These are phyloP conservation scores for Aphelocoma coerulescens DNA, from an alignment of 2,113 vertebrate species.

Conservation along the genomic window DNA sequence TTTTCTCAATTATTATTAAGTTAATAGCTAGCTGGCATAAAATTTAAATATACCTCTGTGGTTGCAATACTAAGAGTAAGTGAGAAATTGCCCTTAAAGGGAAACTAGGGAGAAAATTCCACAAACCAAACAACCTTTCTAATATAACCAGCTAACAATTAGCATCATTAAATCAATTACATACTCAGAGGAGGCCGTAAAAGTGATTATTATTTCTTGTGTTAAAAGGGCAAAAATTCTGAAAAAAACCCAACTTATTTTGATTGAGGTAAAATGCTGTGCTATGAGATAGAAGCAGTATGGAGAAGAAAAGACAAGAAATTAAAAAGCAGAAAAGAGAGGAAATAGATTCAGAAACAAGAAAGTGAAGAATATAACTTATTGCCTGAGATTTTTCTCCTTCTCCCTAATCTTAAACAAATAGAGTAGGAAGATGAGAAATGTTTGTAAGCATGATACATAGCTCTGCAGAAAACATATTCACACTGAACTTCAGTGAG, in stretches of 20 bases:
- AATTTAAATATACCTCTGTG: not conserved
- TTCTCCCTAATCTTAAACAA: not conserved
- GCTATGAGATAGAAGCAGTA: not conserved
- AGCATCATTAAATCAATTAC: not conserved
- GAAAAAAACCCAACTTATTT: not conserved
- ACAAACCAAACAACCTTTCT: not conserved
- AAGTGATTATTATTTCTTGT: not conserved
- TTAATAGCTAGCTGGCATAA: not conserved
- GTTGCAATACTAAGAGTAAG: not conserved
- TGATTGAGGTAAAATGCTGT: not conserved
- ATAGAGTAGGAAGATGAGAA: not conserved
- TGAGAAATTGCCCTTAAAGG: not conserved
- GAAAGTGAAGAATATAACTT: not conserved
- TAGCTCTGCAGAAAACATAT: not conserved
- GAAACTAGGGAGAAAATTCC: not conserved
- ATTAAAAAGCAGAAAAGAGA: not conserved
- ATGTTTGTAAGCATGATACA: not conserved
- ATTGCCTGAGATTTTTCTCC: not conserved
- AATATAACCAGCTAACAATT: not conserved
- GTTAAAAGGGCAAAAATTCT: not conserved
- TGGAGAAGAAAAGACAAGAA: not conserved
- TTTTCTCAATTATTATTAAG: not conserved
- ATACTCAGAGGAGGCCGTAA: not conserved
- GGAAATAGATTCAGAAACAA: not conserved
- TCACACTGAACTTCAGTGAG: not conserved